Evolutionary conservation across 2,888 invertebrate genomes (phyloP).

Genomic region (Athalia circularis): DNA sequence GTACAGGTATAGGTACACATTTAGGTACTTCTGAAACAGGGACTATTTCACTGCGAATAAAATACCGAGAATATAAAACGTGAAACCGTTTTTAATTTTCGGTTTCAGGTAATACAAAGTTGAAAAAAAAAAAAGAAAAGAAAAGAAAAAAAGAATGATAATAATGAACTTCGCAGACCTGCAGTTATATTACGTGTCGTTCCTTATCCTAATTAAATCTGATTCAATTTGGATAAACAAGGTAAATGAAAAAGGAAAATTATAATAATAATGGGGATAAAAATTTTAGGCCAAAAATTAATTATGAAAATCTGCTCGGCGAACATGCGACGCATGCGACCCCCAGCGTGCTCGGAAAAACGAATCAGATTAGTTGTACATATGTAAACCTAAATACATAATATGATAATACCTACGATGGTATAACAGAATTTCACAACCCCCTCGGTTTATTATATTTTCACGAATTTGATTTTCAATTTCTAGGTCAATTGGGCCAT

Average conservation of each 20-base stretch:
- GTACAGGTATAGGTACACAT: background rate
- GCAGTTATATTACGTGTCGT: background rate
- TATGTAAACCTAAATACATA: background rate
- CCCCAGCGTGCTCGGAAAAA: background rate
- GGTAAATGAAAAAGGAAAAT: background rate
- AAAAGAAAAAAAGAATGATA: background rate
- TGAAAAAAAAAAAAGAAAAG: background rate
- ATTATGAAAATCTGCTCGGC: background rate
- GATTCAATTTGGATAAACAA: background rate
- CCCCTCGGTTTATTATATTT: too few relatives aligned
- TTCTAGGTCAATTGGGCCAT: too few relatives aligned
- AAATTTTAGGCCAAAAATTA: background rate
- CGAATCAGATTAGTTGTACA: conserved; percentile 18
- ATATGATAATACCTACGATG: background rate
- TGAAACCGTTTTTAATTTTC: too few relatives aligned
- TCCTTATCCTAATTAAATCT: conserved; percentile 29
- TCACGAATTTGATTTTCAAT: too few relatives aligned
- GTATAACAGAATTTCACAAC: too few relatives aligned
- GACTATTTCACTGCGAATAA: background rate
- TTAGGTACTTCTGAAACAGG: background rate
- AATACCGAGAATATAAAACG: background rate
- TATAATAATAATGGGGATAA: background rate
- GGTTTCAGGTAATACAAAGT: too few relatives aligned
- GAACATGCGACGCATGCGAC: background rate
- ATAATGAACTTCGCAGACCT: background rate